Conservation (phyloP, 2,113 vertebrate genomes). For the Beaufortia kweichowensis region DNA sequence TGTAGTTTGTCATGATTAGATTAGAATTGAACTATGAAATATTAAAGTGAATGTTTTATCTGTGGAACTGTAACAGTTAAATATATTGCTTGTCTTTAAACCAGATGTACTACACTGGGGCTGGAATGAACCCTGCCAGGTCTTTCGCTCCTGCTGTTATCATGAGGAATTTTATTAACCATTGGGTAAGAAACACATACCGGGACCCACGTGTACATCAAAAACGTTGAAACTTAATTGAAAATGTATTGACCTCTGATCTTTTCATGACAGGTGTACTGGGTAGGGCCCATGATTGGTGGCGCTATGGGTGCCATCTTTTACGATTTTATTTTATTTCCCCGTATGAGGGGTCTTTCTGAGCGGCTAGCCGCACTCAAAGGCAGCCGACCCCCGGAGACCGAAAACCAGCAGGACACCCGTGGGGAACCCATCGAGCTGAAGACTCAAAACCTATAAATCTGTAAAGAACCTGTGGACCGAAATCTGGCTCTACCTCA, state of each 20-base stretch:
- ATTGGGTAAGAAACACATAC: slow-evolving; percentile 81
- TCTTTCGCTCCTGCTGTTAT: slow-evolving; percentile 92
- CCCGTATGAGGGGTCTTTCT: slow-evolving; percentile 83
- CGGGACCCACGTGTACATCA: background rate
- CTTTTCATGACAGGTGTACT: slow-evolving; percentile 81
- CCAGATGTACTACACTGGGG: slow-evolving; percentile 93
- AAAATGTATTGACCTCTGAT: too few relatives aligned
- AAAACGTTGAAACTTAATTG: too few relatives aligned
- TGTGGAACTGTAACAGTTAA: too few relatives aligned
- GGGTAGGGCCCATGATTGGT: slow-evolving; percentile 90
- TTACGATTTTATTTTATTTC: slow-evolving; percentile 91
- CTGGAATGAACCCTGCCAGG: slow-evolving; percentile 92
- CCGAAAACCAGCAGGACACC: slow-evolving; percentile 77
- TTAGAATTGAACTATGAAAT: too few relatives aligned
- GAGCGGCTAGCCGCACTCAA: slow-evolving; percentile 89
- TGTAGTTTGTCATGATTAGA: too few relatives aligned
- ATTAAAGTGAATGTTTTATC: too few relatives aligned
- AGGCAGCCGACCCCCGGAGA: slow-evolving; percentile 77
- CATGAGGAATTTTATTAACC: slow-evolving; percentile 91
- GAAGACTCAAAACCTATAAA: slow-evolving; percentile 89
- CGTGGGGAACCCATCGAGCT: slow-evolving; percentile 85
- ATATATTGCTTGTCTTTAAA: slow-evolving; percentile 25
- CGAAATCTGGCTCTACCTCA: slow-evolving; percentile 57
- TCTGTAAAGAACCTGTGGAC: slow-evolving; percentile 57
- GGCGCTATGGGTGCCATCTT: slow-evolving; percentile 82